Conservation (phyloP, 2,888 invertebrate genomes). For the Lissonota sp. region DNA sequence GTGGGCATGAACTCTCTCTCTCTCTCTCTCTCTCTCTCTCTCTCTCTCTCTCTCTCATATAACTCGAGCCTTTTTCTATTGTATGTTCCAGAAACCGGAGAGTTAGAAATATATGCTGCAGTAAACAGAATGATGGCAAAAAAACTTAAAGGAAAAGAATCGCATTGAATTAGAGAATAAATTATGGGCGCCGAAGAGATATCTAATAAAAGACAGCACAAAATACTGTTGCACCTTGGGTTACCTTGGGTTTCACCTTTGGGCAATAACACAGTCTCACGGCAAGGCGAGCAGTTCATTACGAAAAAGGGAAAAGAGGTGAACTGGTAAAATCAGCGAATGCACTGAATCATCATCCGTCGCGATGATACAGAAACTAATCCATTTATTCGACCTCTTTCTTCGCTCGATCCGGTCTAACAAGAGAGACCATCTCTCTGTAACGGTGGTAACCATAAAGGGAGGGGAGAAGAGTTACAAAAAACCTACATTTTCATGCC, state of each 20-base stretch:
- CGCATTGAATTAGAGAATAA: slow-evolving; percentile 3
- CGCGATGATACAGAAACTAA: slow-evolving; percentile 67
- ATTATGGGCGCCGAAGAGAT: slow-evolving; percentile 8
- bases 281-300: slow-evolving; percentile 18
- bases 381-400: slow-evolving; percentile 75
- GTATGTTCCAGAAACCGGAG: slow-evolving; percentile 14
- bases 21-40: slow-evolving; percentile 7
- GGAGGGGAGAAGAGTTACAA: slow-evolving; percentile 50
- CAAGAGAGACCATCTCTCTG: slow-evolving; percentile 68
- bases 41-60: slow-evolving; percentile 4
- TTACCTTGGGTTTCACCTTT: slow-evolving; percentile 34
- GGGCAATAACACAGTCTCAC: slow-evolving; percentile 6
- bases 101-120: neutral
- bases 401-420: slow-evolving; percentile 59
- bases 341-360: slow-evolving; percentile 30
- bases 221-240: slow-evolving; percentile 21
- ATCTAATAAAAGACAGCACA: too few relatives aligned
- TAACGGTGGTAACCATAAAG: slow-evolving; percentile 72
- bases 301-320: neutral
- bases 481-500: slow-evolving; percentile 74
- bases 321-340: neutral
- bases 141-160: slow-evolving; percentile 2
- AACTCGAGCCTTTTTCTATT: neutral
- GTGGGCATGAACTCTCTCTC: neutral
- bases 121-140: slow-evolving; percentile 6